These are phyloP conservation scores for Trimorus sp. DNA, from an alignment of 2,888 invertebrate species.

Conservation along the genomic window DNA sequence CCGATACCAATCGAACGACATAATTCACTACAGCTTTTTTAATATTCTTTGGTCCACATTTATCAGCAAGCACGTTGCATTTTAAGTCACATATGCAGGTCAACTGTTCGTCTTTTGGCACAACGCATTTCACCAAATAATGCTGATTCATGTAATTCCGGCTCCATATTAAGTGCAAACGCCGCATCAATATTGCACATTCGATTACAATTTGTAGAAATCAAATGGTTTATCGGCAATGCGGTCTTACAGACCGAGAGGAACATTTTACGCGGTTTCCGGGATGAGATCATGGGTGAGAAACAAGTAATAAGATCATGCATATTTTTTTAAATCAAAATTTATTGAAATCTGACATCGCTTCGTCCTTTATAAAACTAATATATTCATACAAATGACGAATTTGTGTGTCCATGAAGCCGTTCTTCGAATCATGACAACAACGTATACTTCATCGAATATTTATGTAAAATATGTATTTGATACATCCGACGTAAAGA, in stretches of 20 bases:
- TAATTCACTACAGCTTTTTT: too few relatives aligned
- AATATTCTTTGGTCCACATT: too few relatives aligned
- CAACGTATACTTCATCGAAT: constrained; percentile 47
- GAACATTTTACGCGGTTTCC: too few relatives aligned
- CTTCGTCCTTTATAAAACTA: too few relatives aligned
- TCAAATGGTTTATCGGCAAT: constrained; percentile 25
- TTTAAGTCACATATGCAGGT: constrained; percentile 57
- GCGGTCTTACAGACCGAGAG: background rate
- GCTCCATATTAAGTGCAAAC: constrained; percentile 48
- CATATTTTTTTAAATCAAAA: too few relatives aligned
- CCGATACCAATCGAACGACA: too few relatives aligned
- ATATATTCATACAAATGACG: too few relatives aligned
- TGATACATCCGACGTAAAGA: constrained; percentile 57
- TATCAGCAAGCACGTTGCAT: constrained; percentile 21
- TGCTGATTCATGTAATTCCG: constrained; percentile 56
- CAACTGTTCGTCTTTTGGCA: constrained; percentile 57
- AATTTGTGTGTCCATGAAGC: constrained; percentile 17
- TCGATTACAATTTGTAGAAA: constrained; percentile 39
- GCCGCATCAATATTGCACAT: constrained; percentile 46
- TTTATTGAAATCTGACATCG: too few relatives aligned
- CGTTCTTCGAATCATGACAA: constrained; percentile 46
- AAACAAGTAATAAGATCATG: too few relatives aligned
- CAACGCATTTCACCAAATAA: constrained; percentile 53
- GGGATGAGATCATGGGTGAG: too few relatives aligned
- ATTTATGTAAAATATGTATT: constrained; percentile 59